Evolutionary conservation across 2,888 invertebrate species (phyloP), one percentile per base, ranked within the genome.

Genomic region (Seira ritae): DNA sequence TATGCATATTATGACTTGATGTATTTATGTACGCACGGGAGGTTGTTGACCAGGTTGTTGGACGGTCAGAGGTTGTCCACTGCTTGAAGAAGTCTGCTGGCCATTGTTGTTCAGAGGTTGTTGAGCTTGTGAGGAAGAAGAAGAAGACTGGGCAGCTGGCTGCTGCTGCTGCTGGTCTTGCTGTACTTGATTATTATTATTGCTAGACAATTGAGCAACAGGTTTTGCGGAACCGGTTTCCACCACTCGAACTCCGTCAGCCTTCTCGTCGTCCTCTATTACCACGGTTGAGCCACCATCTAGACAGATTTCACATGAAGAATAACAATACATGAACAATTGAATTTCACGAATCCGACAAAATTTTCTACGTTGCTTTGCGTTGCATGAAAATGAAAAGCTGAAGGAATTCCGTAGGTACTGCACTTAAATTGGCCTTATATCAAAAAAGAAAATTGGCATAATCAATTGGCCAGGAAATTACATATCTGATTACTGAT

Each of bases 201-300:
- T n/a, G 60, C 60, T 42, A 20, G 66, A 37, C 68, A 72, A 73
- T 71, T 77, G 77, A 65, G 17, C 77, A 80, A 77, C 77, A 0
- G 84, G 84, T 73, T 86, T 79, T 19, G 80, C 87, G 62, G 88
- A 88, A 80, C 88, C 88, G 84, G 88, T 88, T 85, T 88, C 86
- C 68, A 88, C 85, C 4, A 85, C 87, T 65, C 72, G 69, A 24
- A 77, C 67, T 69, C 85, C 74, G 72, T 73, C 73, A 74, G 66
- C 75, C 60, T 73, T 70, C 66, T 72, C 73, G 66, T 81, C 74
- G 68, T 74, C 76, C 65, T 80, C 74, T 17, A 74, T 50, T 24
- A 74, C 69, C 62, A 74, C 74, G 68, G 46, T 19, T 15, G 74
- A 69, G 22, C 69, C 80, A 74, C 68, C 69, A 69, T 74, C 74